phyloP scores from a whole-genome alignment of 2,113 vertebrate species.

The Tautogolabrus adspersus region DNA sequence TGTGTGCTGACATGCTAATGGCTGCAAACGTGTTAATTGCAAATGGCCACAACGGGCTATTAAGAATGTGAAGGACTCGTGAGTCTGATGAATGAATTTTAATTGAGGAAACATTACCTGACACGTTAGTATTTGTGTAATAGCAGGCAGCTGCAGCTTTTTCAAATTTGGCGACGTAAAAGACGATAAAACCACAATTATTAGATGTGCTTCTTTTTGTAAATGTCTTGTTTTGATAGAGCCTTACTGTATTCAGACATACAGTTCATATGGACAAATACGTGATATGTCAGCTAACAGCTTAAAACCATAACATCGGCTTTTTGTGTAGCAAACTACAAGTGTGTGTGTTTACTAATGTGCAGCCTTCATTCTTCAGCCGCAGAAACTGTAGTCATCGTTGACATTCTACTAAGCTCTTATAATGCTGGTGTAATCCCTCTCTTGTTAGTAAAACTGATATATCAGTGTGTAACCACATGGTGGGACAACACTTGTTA shows the following conservation, averaged over 20 bases:
- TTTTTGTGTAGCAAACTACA: not conserved
- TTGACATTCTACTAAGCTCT: not conserved
- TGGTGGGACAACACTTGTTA: not conserved
- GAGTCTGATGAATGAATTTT: not conserved
- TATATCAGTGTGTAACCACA: not conserved
- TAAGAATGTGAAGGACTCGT: not conserved
- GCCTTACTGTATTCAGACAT: no score
- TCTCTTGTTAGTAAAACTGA: not conserved
- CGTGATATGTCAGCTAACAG: no score
- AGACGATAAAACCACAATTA: no score
- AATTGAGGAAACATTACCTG: constrained; percentile 2
- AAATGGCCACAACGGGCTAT: constrained; percentile 4
- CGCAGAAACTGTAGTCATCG: not conserved
- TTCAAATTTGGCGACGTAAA: no score
- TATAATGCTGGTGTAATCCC: not conserved
- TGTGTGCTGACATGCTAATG: constrained; percentile 11
- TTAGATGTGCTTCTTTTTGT: no score
- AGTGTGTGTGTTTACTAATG: constrained; percentile 8
- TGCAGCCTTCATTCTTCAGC: not conserved
- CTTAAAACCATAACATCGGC: no score
- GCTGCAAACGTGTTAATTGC: constrained; percentile 3
- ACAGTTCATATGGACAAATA: no score
- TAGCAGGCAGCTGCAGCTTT: no score
- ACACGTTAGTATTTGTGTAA: not conserved
- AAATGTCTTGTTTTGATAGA: no score